Evolutionary conservation across 2,888 invertebrate species (phyloP).

Genomic region (Biston stratarius): DNA sequence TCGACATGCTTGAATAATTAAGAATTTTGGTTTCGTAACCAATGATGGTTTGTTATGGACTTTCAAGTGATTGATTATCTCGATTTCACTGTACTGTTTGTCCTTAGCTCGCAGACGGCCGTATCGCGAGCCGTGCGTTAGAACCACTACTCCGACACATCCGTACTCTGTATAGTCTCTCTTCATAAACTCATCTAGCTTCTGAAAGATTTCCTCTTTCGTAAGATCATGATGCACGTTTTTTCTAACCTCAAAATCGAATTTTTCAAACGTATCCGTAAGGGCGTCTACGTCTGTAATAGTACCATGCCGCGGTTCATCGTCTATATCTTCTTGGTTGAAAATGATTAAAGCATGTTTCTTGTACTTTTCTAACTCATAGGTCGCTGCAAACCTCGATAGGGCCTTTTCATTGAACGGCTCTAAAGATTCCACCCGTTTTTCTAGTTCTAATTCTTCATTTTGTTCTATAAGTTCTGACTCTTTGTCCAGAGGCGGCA

Average conservation of each 20-base stretch:
- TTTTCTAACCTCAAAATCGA: slow-evolving; percentile 63
- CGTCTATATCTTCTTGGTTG: slow-evolving; percentile 66
- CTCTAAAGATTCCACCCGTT: not conserved
- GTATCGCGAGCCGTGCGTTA: slow-evolving; percentile 69
- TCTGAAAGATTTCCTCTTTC: slow-evolving; percentile 59
- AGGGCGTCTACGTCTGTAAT: slow-evolving; percentile 65
- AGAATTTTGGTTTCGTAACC: slow-evolving; percentile 69
- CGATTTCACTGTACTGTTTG: slow-evolving; percentile 64
- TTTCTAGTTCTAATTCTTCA: not conserved
- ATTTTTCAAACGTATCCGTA: slow-evolving; percentile 60
- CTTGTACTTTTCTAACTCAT: slow-evolving; percentile 70
- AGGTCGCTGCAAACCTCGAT: slow-evolving; percentile 60
- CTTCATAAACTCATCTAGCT: slow-evolving; percentile 55
- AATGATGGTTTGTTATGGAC: slow-evolving; percentile 64
- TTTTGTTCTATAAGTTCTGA: not conserved
- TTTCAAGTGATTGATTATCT: slow-evolving; percentile 70
- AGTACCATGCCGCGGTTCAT: slow-evolving; percentile 64
- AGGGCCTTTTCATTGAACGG: slow-evolving; percentile 49
- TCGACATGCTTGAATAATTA: slow-evolving; percentile 77
- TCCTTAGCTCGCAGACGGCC: slow-evolving; percentile 70
- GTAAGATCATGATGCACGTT: slow-evolving; percentile 58
- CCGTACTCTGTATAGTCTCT: slow-evolving; percentile 69
- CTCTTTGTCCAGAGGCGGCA: slow-evolving; percentile 2
- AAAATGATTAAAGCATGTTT: slow-evolving; percentile 71
- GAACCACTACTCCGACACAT: slow-evolving; percentile 67